phyloP scores from a whole-genome alignment of 2,888 invertebrate species.

The Agrotis exclamationis region DNA sequence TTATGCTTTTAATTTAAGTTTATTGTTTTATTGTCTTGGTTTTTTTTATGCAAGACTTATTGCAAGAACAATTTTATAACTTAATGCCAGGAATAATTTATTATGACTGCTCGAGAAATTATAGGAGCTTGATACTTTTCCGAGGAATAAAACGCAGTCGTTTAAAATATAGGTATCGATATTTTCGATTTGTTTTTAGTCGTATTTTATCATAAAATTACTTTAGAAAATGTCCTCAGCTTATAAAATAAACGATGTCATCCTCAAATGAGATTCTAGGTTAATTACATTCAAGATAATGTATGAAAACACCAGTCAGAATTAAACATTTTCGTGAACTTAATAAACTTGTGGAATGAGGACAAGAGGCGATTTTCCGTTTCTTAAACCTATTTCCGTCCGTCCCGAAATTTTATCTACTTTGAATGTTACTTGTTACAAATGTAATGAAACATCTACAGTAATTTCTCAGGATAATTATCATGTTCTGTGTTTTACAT shows the following conservation, averaged over 20 bases:
- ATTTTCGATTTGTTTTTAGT: neutral
- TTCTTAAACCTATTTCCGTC: conserved; percentile 45
- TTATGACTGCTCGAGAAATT: neutral
- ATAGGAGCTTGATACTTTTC: neutral
- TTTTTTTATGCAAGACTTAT: neutral
- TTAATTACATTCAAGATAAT: neutral
- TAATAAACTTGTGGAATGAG: conserved; percentile 38
- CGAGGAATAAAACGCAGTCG: neutral
- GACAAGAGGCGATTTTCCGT: conserved; percentile 49
- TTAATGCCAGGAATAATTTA: neutral
- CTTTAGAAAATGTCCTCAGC: neutral
- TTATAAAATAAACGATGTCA: neutral
- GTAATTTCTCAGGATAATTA: conserved; percentile 15
- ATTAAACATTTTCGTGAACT: conserved; percentile 37
- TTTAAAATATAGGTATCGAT: neutral
- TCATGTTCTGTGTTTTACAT: conserved; percentile 4
- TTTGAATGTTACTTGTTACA: conserved; percentile 31
- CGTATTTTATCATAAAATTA: neutral
- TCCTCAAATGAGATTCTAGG: neutral
- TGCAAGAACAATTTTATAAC: neutral
- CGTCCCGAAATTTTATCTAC: conserved; percentile 26
- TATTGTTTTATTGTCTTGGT: neutral
- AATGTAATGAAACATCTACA: conserved; percentile 27
- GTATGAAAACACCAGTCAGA: conserved; percentile 18
- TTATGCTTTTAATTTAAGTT: conserved; percentile 40